Percentiles rank a stretch among this genome's conserved stretches.
These are phyloP conservation scores for Netelia virgata DNA, from an alignment of 2,888 invertebrate species.

Conservation along the genomic window DNA sequence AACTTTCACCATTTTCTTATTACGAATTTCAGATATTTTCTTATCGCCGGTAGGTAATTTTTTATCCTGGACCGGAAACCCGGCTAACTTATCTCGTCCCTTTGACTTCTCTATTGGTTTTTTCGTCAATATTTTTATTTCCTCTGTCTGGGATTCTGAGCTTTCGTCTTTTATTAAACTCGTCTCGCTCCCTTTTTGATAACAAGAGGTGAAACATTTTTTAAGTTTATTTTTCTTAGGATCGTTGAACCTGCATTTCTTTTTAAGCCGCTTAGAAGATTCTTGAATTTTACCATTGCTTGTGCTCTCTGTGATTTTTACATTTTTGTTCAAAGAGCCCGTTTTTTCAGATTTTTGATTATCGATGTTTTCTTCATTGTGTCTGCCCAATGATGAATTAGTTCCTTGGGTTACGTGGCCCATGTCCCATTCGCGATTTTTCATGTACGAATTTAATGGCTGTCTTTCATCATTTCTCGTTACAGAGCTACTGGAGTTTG, in stretches of 20 bases:
- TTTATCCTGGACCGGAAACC: background rate
- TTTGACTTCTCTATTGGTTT: background rate
- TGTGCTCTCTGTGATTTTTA: background rate
- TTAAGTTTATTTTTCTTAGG: background rate
- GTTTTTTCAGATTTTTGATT: constrained; percentile 19
- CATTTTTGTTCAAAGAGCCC: background rate
- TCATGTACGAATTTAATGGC: constrained; percentile 50
- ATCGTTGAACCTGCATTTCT: constrained; percentile 28
- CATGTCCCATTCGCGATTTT: constrained; percentile 44
- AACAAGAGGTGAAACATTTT: constrained; percentile 37
- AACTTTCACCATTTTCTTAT: constrained; percentile 8
- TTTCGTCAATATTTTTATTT: background rate
- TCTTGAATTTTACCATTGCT: background rate
- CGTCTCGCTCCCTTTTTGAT: constrained; percentile 10
- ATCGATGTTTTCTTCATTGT: constrained; percentile 5
- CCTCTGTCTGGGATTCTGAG: background rate
- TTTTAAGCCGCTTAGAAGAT: constrained; percentile 22
- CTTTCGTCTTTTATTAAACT: background rate
- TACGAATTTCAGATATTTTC: background rate
- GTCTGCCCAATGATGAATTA: constrained; percentile 22
- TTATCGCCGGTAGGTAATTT: background rate
- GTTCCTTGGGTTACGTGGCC: constrained; percentile 5
- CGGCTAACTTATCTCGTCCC: background rate
- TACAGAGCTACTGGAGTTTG: constrained; percentile 33
- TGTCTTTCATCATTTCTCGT: constrained; percentile 13